phyloP scores from a whole-genome alignment of 2,888 invertebrate genomes.

The Rhagophthalmus giganteus region DNA sequence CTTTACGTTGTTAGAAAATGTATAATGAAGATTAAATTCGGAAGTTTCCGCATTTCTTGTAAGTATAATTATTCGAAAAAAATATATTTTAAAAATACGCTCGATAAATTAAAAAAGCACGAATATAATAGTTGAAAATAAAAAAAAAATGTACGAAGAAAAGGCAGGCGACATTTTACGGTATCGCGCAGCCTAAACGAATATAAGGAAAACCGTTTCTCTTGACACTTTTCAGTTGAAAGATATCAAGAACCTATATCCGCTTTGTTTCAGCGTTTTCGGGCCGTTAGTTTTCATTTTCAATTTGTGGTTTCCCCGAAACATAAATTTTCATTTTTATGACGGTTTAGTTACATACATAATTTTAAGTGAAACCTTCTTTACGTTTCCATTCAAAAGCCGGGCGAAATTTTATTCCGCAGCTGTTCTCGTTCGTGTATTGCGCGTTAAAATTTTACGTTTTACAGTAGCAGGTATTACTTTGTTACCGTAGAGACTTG shows the following conservation, averaged over 20 bases:
- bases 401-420: constrained; percentile 12
- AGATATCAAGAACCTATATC: constrained; percentile 20
- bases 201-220: constrained; percentile 12
- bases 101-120: too few relatives aligned
- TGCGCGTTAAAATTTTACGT: constrained; percentile 13
- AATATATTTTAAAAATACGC: too few relatives aligned
- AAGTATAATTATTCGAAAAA: too few relatives aligned
- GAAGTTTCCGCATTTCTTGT: too few relatives aligned
- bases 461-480: too few relatives aligned
- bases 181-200: constrained; percentile 3
- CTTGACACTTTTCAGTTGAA: constrained; percentile 18
- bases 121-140: too few relatives aligned
- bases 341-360: constrained; percentile 20
- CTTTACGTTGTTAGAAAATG: constrained; percentile 9
- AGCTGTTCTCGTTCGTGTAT: constrained; percentile 1
- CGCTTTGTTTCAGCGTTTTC: constrained; percentile 24
- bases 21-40: constrained; percentile 8
- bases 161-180: neutral
- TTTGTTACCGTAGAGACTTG: too few relatives aligned
- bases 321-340: constrained; percentile 26
- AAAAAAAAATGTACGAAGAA: neutral
- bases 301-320: constrained; percentile 27
- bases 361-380: constrained; percentile 21
- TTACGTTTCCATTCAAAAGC: constrained; percentile 5
- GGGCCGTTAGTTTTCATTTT: constrained; percentile 29